These are phyloP conservation scores for Papilio elwesi DNA, from an alignment of 2,888 invertebrate species.

Conservation along the genomic window DNA sequence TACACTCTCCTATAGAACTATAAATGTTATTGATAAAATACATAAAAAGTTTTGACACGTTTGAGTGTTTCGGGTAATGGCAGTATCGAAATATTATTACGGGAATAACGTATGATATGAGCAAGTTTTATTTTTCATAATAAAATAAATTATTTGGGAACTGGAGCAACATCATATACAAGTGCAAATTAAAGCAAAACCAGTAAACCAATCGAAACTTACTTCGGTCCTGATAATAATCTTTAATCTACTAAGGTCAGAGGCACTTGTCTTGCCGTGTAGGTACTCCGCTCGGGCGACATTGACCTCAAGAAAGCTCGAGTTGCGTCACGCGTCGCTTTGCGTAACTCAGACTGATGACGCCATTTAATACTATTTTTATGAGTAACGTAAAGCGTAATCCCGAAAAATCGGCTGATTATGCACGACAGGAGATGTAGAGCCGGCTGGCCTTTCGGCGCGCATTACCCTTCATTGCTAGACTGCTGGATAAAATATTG, in stretches of 20 bases:
- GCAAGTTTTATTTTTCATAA: background rate
- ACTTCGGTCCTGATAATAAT: slow-evolving; percentile 41
- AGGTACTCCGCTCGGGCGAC: slow-evolving; percentile 52
- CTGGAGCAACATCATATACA: background rate
- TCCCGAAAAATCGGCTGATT: slow-evolving; percentile 60
- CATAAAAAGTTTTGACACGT: slow-evolving; percentile 10
- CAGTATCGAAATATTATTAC: background rate
- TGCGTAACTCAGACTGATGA: slow-evolving; percentile 57
- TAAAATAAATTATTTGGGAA: background rate
- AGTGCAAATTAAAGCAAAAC: slow-evolving; percentile 11
- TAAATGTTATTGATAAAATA: slow-evolving; percentile 20
- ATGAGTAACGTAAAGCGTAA: slow-evolving; percentile 58
- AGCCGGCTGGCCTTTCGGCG: slow-evolving; percentile 17
- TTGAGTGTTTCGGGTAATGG: background rate
- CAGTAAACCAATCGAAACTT: slow-evolving; percentile 40
- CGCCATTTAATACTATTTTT: slow-evolving; percentile 60
- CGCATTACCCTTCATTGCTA: slow-evolving; percentile 25
- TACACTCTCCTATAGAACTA: slow-evolving; percentile 8
- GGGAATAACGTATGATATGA: background rate
- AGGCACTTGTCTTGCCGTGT: slow-evolving; percentile 29
- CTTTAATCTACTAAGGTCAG: slow-evolving; percentile 45
- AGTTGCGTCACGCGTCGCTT: slow-evolving; percentile 58
- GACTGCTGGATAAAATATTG: slow-evolving; percentile 21
- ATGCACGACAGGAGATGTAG: slow-evolving; percentile 44
- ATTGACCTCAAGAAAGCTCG: slow-evolving; percentile 75